Evolutionary conservation across 2,888 invertebrate genomes (phyloP), one percentile per base, ranked within the genome.

Genomic region (Bugula neritina): DNA sequence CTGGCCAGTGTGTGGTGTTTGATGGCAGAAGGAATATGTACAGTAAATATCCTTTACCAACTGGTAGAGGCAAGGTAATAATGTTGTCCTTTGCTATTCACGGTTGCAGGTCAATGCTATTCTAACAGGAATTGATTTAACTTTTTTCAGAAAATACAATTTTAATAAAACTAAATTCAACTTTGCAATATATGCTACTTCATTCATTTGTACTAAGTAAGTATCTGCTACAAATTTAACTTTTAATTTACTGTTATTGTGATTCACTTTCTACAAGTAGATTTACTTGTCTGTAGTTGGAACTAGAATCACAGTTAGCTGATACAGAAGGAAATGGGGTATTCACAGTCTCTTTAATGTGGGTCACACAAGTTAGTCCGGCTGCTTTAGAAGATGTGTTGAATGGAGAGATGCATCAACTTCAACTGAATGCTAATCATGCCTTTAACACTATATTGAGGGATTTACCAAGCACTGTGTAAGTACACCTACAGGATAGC

Each of bases 371-470:
- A 87, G 94, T 95, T 69, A 96, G 94, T 77, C 87, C 99, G 72
- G 96, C 93, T 86, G 94, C 94, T 74, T 87, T 99, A 76, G 98
- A 99, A 86, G 98, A 99, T 85, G 99, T 98, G 54, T 87, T 99
- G 72, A 96, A 98, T 86, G 99, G 99, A 34, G 89, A 95, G 72
- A 93, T 94, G 69, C 89, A 96, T 79, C 80, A 83, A 73, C 99
- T 99, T 80, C 99, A 99, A 17, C 93, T 93, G 82, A 99, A 99
- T 84, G 95, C 98, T 73, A 95, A 96, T 87, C 92, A 92, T 81
- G 99, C 99, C 63, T 88, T 99, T 80, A 99, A 99, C 87, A 99
- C 99, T 69, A 98, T 99, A 17, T 96, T 99, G 94, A 89, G 99
- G 76, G 99, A 99, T 86, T 88, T 99, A 80, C 99, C 99, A 0